Evolutionary conservation across 2,888 invertebrate species (phyloP), one percentile per base, ranked within the genome.

Genomic region (Polyploca ridens): DNA sequence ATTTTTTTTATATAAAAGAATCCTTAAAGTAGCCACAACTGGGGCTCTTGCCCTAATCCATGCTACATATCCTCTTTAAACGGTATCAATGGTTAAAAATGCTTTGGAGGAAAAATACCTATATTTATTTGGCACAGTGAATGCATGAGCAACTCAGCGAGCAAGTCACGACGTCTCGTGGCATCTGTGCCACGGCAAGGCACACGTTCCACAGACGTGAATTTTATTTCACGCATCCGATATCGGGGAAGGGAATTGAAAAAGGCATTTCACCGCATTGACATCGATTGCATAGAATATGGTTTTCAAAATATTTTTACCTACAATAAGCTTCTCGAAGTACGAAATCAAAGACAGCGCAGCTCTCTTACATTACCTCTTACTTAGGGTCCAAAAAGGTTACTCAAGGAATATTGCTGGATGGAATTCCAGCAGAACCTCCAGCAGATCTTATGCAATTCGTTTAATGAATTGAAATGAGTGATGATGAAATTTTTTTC

Each of bases 191-290:
- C 74, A 75, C 79, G 54, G 54, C 19, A 81, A 77, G 81, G 80
- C 78, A 74, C 84, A 86, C 85, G 84, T 81, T 67, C 72, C 66
- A 33, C 65, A 75, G 78, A 82, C 77, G 82, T 82, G 80, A 85
- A 87, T 86, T 86, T 86, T 85, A 85, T 87, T 85, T 77, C 79
- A 84, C 82, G 85, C 83, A 84, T 82, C 80, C 79, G 79, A 80
- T 82, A 76, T 77, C 75, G 67, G 41, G 65, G 62, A 44, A 58
- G 64, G 71, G 75, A 82, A 84, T 85, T 83, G 81, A 80, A 86
- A 85, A 83, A 75, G 79, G 79, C 74, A 80, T 79, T 77, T 80
- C 74, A 69, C 71, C 70, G 78, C 76, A 75, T 73, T 66, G 62
- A 67, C 58, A 57, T 70, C 57, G 64, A 69, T 73, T 62, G 74